These are phyloP conservation scores for Turritopsis rubra DNA, from an alignment of 30 jellyfish, hydroid and myxozoan genomes.

Conservation along the genomic window DNA sequence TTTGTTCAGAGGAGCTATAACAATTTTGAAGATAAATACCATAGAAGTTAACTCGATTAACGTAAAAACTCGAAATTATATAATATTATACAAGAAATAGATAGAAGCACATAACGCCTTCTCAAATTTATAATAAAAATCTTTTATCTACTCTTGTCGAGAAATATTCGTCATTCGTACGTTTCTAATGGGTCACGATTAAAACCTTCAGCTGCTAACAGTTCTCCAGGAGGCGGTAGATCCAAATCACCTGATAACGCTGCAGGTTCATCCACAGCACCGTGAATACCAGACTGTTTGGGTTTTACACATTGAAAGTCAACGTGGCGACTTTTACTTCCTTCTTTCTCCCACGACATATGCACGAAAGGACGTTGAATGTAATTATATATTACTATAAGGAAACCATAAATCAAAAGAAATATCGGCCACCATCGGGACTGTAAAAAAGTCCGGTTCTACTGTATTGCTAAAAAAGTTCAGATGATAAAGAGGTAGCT, in stretches of 20 bases:
- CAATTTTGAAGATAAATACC: no score
- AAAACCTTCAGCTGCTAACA: conserved; percentile 17
- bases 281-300: conserved; percentile 71
- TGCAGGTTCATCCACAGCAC: conserved; percentile 60
- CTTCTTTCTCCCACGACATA: conserved; percentile 98
- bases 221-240: conserved; percentile 25
- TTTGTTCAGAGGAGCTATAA: no score
- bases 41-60: no score
- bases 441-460: no score
- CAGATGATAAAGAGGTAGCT: not conserved
- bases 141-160: no score
- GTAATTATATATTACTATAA: conserved; percentile 64
- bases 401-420: not conserved
- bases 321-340: conserved; percentile 92
- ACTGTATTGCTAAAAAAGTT: no score
- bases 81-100: not conserved
- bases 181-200: not conserved
- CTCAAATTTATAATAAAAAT: not conserved
- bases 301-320: conserved; percentile 95
- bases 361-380: conserved; percentile 94
- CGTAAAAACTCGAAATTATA: not conserved
- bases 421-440: no score
- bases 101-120: not conserved
- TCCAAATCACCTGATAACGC: conserved; percentile 44
- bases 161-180: not conserved